Base-by-base conservation (phyloP, 1,140 invertebrate genomes). In the Drosophila obscura region DNA sequence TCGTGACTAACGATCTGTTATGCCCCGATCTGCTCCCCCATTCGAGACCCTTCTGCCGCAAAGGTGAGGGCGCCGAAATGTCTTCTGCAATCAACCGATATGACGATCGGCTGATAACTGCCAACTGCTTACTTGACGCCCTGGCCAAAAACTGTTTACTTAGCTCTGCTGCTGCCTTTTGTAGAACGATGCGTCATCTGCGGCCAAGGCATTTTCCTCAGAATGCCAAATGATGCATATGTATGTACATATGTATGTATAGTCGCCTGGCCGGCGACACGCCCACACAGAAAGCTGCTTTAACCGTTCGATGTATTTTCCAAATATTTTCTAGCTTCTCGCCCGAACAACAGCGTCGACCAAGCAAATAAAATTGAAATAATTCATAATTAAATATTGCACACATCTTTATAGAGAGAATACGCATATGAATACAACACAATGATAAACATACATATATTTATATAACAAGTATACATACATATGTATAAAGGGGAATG, bases 381-480 rank as follows among this genome's bases (percentile, higher is more conserved):
- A 80, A 76, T 80, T 81, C 77, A 75, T 78, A 79, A 75, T 80
- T 78, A 79, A 80, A 80, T 78, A 65, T 74, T 78, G 75, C 64
- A 78, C 48, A 62, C 43, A 35, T 46, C 16, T n/a, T n/a, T 11
- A 55, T 39, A 39, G 4, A 13, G 26, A 13, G 35, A 11, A 39
- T 9, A 35, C 31, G 31, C 31, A 35, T 35, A 1, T 19, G 19
- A 19, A 19, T 24, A 24, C 35, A 5, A 39, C 35, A 39, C 35
- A 13, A 13, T 13, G 35, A 39, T 39, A 39, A 11, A 13, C 13
- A 4, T 4, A 13, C 11, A 4, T 39, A 57, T 19, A 24, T 28
- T 26, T 50, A 8, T 48, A n/a, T 57, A 43, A 7, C 1, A 28
- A 7, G 7, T 53, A 62, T 60, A 13, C 19, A 62, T 60, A 13